phyloP scores from a whole-genome alignment of 1,140 invertebrate genomes.

The Zaprionus africanus region DNA sequence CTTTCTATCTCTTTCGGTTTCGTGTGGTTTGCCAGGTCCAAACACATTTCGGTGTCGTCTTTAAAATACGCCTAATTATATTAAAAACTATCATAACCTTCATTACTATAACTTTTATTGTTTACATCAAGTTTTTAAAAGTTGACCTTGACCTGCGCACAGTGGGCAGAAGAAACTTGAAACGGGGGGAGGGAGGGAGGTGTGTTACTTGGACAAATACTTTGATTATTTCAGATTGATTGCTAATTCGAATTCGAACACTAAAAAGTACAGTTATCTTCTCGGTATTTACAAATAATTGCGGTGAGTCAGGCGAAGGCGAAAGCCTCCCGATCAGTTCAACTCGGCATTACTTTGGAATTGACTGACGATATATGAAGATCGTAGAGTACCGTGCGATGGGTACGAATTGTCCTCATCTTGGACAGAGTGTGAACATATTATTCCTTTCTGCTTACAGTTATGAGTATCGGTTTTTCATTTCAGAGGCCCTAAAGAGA shows the following conservation, averaged over 20 bases:
- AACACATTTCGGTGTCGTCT: slow-evolving; percentile 39
- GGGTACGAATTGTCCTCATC: neutral
- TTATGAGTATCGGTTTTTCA: neutral
- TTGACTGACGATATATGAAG: slow-evolving; percentile 10
- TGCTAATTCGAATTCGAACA: neutral
- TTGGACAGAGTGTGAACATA: neutral
- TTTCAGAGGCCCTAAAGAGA: neutral
- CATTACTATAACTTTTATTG: slow-evolving; percentile 5
- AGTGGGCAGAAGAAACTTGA: slow-evolving; percentile 2
- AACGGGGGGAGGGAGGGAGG: slow-evolving; percentile 20
- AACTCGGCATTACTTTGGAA: slow-evolving; percentile 7
- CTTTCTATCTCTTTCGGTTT: slow-evolving; percentile 9
- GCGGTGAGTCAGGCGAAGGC: neutral
- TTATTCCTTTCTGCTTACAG: neutral
- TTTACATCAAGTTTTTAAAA: slow-evolving; percentile 22
- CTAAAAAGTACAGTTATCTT: neutral
- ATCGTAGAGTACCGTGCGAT: neutral
- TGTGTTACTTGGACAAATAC: slow-evolving; percentile 13
- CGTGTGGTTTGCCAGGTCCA: slow-evolving; percentile 41
- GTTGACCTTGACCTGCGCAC: slow-evolving; percentile 28
- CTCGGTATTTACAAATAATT: slow-evolving; percentile 21
- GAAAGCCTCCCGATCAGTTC: neutral
- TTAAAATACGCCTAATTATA: slow-evolving; percentile 34
- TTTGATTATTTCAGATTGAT: neutral
- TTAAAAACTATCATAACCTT: slow-evolving; percentile 46